A percentile compares a stretch with the other conserved stretches of the same genome.
These are phyloP conservation scores for Prochilodus magdalenae DNA, from an alignment of 2,113 vertebrate genomes.

Conservation along the genomic window DNA sequence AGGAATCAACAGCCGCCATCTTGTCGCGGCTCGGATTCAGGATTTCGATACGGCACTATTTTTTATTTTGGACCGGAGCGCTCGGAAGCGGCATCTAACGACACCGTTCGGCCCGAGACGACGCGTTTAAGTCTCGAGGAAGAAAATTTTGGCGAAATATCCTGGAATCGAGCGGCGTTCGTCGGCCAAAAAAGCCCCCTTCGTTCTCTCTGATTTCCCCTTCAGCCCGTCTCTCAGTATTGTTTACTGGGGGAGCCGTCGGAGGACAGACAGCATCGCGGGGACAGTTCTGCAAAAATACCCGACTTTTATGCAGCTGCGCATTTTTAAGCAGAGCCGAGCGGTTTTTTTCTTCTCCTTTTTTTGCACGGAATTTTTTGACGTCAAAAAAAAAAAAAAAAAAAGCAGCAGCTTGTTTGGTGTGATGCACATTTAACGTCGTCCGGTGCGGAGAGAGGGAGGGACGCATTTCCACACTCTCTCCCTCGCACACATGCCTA, in stretches of 20 bases:
- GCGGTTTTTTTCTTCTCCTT: conserved; percentile 31
- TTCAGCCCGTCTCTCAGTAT: conserved; percentile 76
- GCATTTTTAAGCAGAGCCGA: conserved; percentile 68
- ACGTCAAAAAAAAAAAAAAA: conserved; percentile 76
- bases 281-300: conserved; percentile 29
- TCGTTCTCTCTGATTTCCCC: conserved; percentile 80
- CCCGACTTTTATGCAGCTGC: conserved; percentile 69
- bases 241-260: conserved; percentile 68
- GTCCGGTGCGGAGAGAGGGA: conserved; percentile 11
- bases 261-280: conserved; percentile 61
- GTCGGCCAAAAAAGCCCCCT: conserved; percentile 72
- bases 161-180: conserved; percentile 68
- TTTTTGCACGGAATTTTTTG: conserved; percentile 78
- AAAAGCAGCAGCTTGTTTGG: conserved; percentile 55
- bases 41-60: conserved; percentile 81
- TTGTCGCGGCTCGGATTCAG: conserved; percentile 92
- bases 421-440: conserved; percentile 68
- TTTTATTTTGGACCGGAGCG: conserved; percentile 71
- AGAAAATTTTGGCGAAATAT: conserved; percentile 73
- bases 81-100: conserved; percentile 75
- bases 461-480: too few relatives aligned
- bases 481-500: conserved; percentile 48
- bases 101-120: conserved; percentile 65
- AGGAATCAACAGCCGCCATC: conserved; percentile 98
- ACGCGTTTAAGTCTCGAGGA: conserved; percentile 61